phyloP scores from a whole-genome alignment of 2,888 invertebrate genomes.

The Dastarcus helophoroides region DNA sequence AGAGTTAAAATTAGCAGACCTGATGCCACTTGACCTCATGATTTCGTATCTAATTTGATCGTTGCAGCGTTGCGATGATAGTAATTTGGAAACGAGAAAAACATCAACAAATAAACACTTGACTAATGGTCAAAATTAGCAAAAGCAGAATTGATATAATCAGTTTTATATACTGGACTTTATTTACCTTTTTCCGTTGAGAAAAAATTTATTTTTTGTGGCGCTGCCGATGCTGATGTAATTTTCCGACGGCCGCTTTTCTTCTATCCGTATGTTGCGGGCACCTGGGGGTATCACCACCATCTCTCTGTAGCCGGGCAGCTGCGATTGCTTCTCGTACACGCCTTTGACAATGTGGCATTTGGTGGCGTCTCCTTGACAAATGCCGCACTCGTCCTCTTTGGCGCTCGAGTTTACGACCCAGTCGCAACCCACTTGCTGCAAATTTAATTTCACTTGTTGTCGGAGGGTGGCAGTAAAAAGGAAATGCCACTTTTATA shows the following conservation, averaged over 20 bases:
- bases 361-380: slow-evolving; percentile 71
- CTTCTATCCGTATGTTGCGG: slow-evolving; percentile 65
- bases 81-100: too few relatives aligned
- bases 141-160: too few relatives aligned
- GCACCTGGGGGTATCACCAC: slow-evolving; percentile 69
- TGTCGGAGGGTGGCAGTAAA: too few relatives aligned
- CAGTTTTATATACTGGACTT: too few relatives aligned
- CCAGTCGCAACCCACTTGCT: slow-evolving; percentile 91
- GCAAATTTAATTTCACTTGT: slow-evolving; percentile 40
- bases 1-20: too few relatives aligned
- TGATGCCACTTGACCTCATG: too few relatives aligned
- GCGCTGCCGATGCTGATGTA: slow-evolving; percentile 69
- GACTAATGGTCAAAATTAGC: too few relatives aligned
- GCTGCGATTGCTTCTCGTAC: slow-evolving; percentile 39
- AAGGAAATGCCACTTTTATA: too few relatives aligned
- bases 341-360: slow-evolving; percentile 59
- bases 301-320: slow-evolving; percentile 47
- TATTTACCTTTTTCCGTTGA: slow-evolving; percentile 65
- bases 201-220: slow-evolving; percentile 56
- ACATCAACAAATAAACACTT: too few relatives aligned
- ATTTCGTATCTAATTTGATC: too few relatives aligned
- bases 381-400: slow-evolving; percentile 78
- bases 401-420: slow-evolving; percentile 63
- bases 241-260: slow-evolving; percentile 64
- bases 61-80: too few relatives aligned